Evolutionary conservation across 2,888 invertebrate genomes (phyloP), one percentile per base, ranked within the genome.

Genomic region (Priocnemis perturbator): DNA sequence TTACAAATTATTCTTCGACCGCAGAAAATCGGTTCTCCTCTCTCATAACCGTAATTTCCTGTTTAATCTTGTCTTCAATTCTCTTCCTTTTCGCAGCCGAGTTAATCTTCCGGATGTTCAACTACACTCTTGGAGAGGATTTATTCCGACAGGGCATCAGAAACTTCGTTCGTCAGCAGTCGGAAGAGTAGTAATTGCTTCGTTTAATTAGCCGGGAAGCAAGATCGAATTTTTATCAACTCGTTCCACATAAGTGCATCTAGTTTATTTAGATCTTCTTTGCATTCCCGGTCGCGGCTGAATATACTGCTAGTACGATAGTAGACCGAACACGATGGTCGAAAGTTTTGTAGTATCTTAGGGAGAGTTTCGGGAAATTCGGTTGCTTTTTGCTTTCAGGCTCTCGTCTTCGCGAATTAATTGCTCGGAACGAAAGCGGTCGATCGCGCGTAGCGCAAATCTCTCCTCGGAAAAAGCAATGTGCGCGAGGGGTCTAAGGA

Each of bases 61-160:
- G n/a, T 3, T 45, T 15, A 55, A 37, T 37, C 7, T 37, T 50
- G 7, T 15, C 5, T 21, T 58, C 20, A 17, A 57, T 59, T 19
- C 19, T 44, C 14, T 15, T 70, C 11, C 17, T 30, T 44, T 67
- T 73, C 76, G 15, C 74, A 88, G 88, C 94, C 0, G 95, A 95
- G 84, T 88, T 95, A 45, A 90, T 97, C 11, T 95, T 98, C 87
- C 91, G 97, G 30, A 98, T 98, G 97, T 92, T 98, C 84, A 95
- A 96, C 85, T 94, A 94, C 79, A 96, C 96, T 0, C 90, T 97
- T 7, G 96, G 97, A 2, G 93, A 93, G 64, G 90, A 92, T 0
- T 93, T 94, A 0, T 96, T 98, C 87, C 93, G 92, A 83, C 91
- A 91, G 55, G 96, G 95, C 1, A 87, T 96, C 66, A 91, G 92